Evolutionary conservation across 2,113 vertebrate species (phyloP).

Genomic region (Syngnathus scovelli): DNA sequence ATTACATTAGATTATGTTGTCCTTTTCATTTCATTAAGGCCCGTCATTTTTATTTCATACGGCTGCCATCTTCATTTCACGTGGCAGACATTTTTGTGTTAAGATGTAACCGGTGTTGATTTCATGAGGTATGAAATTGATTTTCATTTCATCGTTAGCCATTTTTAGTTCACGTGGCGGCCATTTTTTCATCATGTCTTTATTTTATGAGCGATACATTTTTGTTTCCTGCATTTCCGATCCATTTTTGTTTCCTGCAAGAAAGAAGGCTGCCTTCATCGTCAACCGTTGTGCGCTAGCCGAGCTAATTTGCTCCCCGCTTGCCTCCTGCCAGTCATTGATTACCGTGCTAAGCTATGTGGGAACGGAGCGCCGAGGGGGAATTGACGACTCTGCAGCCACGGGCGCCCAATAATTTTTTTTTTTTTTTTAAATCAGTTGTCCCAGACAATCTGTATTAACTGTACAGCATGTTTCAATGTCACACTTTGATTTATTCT

Average conservation of each 20-base stretch:
- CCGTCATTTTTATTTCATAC: not conserved
- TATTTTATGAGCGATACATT: not conserved
- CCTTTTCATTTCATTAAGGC: not conserved
- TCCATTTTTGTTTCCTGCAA: conserved; percentile 8
- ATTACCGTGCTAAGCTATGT: conserved; percentile 45
- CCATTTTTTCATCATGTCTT: not conserved
- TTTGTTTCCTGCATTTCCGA: conserved; percentile 12
- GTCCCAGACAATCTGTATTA: not conserved
- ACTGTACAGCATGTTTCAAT: not conserved
- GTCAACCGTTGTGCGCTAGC: conserved; percentile 10
- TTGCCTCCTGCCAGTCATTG: conserved; percentile 50
- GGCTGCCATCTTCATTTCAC: not conserved
- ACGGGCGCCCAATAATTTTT: conserved; percentile 13
- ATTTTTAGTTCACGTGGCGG: not conserved
- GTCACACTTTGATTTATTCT: not conserved
- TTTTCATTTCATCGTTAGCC: not conserved
- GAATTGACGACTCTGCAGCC: conserved; percentile 34
- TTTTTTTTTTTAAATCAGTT: not conserved
- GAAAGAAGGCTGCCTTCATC: conserved; percentile 9
- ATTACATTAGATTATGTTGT: not conserved
- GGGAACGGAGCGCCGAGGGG: conserved; percentile 21
- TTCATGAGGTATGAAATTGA: not conserved
- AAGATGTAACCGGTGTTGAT: not conserved
- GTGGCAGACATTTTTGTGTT: not conserved
- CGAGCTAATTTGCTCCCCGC: conserved; percentile 50